These are phyloP conservation scores for Tribolium freemani DNA, from an alignment of 2,888 invertebrate species.

Conservation along the genomic window DNA sequence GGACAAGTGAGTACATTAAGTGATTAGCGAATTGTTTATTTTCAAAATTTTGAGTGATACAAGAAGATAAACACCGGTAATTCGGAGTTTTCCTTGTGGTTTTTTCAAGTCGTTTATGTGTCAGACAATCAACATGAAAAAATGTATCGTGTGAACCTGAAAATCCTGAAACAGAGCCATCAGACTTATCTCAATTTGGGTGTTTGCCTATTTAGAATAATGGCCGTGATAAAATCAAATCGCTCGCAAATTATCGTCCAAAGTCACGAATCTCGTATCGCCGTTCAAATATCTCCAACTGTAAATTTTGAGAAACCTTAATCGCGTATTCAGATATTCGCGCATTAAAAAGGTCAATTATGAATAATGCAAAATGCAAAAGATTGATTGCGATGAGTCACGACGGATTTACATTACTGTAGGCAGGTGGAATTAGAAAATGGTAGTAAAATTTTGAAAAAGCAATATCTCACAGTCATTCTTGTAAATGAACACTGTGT, in stretches of 20 bases:
- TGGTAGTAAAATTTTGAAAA: slow-evolving; percentile 14
- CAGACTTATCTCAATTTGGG: neutral
- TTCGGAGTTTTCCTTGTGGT: neutral
- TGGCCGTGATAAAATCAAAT: neutral
- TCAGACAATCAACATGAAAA: neutral
- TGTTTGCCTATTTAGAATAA: slow-evolving; percentile 13
- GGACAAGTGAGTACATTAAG: neutral
- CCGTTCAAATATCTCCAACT: slow-evolving; percentile 6
- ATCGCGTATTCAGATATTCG: slow-evolving; percentile 27
- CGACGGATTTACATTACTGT: slow-evolving; percentile 14
- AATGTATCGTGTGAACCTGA: neutral
- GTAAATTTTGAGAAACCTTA: slow-evolving; percentile 27
- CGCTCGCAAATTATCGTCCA: neutral
- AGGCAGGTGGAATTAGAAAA: slow-evolving; percentile 32
- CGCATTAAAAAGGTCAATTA: slow-evolving; percentile 25
- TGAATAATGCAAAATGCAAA: slow-evolving; percentile 31
- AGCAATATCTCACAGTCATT: slow-evolving; percentile 49
- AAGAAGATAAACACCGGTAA: neutral
- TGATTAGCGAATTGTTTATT: neutral
- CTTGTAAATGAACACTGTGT: slow-evolving; percentile 50
- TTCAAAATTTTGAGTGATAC: neutral
- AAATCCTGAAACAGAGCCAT: neutral
- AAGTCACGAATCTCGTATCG: neutral
- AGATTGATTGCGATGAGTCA: slow-evolving; percentile 28
- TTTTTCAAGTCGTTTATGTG: neutral